Evolutionary conservation across 2,113 vertebrate genomes (phyloP).

Genomic region (Oenanthe oenanthe): DNA sequence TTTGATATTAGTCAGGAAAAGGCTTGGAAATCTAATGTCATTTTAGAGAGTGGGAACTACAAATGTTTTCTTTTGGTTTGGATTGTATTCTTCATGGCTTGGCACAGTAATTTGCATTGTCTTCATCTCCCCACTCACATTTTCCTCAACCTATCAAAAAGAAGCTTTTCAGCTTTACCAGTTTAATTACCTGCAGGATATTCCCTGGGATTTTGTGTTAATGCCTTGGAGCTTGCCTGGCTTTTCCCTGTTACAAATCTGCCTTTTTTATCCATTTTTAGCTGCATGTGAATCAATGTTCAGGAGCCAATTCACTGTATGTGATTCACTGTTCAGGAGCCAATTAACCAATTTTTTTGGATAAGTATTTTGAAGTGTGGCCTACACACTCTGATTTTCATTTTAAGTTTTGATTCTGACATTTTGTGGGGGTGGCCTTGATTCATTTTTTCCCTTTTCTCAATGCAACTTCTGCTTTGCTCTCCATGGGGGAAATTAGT

Average conservation of each 20-base stretch:
- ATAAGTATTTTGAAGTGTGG: not conserved
- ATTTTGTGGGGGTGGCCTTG: not conserved
- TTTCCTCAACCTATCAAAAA: not conserved
- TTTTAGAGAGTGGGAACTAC: not conserved
- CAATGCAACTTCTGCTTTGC: not conserved
- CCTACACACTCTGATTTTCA: not conserved
- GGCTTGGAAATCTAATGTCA: not conserved
- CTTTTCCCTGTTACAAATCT: not conserved
- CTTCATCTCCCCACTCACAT: fast-evolving
- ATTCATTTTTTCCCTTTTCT: not conserved
- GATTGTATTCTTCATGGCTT: not conserved
- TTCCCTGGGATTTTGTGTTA: not conserved
- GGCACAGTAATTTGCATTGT: not conserved
- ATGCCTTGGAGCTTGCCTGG: not conserved
- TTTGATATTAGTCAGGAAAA: not conserved
- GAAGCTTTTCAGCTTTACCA: not conserved
- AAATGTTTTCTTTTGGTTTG: not conserved
- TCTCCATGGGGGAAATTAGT: conserved; percentile 5
- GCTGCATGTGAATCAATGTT: not conserved
- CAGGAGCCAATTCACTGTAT: too few species aligned
- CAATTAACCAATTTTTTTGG: not conserved
- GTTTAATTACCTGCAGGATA: not conserved
- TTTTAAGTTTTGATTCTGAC: not conserved
- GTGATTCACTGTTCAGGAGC: not conserved
- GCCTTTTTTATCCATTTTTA: not conserved